Percentiles rank a stretch among this genome's conserved stretches.
Conservation (phyloP, 1,140 invertebrate species). For the Maniola jurtina region DNA sequence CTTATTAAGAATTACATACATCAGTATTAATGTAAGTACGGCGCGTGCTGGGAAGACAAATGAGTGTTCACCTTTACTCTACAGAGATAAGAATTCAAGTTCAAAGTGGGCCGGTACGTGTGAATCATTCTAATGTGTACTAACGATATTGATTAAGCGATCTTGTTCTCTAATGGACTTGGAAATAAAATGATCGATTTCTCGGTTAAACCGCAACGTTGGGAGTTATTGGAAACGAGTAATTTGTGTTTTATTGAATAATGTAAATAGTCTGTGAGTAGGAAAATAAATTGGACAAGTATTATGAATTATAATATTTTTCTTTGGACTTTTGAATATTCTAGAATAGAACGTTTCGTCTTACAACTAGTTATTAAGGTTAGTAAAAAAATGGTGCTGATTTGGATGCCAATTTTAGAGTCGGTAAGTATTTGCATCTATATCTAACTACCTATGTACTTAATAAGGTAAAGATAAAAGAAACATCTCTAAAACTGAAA, state of each 20-base stretch:
- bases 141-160: constrained; percentile 32
- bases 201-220: not conserved
- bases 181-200: constrained; percentile 9
- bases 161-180: constrained; percentile 6
- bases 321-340: too few species aligned
- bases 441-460: too few species aligned
- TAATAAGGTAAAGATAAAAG: too few species aligned
- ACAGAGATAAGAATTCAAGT: constrained; percentile 19
- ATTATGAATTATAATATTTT: not conserved
- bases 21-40: not conserved
- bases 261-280: not conserved
- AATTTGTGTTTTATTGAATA: not conserved
- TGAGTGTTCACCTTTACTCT: constrained; percentile 7
- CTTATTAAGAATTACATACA: too few species aligned
- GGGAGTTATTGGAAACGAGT: not conserved
- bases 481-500: too few species aligned
- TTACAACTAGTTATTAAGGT: too few species aligned
- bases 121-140: constrained; percentile 29
- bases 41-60: constrained; percentile 1
- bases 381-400: too few species aligned
- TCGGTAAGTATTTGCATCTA: too few species aligned
- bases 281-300: not conserved
- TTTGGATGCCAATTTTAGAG: too few species aligned
- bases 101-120: constrained; percentile 34
- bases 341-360: too few species aligned